Evolutionary conservation across 2,888 invertebrate genomes (phyloP).

Genomic region (Scaptodrosophila latifasciaeformis): DNA sequence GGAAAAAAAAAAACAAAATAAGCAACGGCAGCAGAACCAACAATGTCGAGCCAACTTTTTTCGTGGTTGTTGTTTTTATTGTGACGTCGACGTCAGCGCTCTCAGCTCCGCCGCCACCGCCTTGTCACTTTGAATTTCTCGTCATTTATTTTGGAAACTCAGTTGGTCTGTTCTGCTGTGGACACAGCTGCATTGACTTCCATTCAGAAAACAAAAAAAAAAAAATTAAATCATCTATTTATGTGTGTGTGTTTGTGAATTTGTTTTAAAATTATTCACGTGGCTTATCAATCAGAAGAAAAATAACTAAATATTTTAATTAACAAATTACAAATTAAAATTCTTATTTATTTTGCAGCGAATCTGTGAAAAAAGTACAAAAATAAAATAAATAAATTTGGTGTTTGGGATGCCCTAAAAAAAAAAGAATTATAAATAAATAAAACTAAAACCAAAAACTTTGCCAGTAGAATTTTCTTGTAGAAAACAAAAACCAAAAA

Average conservation of each 20-base stretch:
- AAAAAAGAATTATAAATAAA: background rate
- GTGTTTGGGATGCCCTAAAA: slow-evolving; percentile 40
- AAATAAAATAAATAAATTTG: slow-evolving; percentile 39
- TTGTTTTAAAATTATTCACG: slow-evolving; percentile 29
- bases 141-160: slow-evolving; percentile 1
- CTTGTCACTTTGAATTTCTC: slow-evolving; percentile 10
- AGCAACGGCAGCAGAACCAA: background rate
- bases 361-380: slow-evolving; percentile 28
- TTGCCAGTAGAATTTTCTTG: slow-evolving; percentile 5
- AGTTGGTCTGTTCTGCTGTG: slow-evolving; percentile 16
- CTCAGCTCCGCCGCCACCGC: background rate
- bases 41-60: background rate
- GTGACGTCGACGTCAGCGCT: no score
- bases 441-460: slow-evolving; percentile 12
- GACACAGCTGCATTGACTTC: slow-evolving; percentile 39
- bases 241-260: slow-evolving; percentile 30
- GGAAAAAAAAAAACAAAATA: background rate
- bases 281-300: slow-evolving; percentile 41
- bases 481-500: slow-evolving; percentile 10
- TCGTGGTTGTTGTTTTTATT: background rate
- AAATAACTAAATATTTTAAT: no score
- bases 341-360: slow-evolving; percentile 55
- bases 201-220: no score
- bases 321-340: slow-evolving; percentile 2
- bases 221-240: no score